Evolutionary conservation across 2,113 vertebrate genomes (phyloP), one percentile per base, ranked within the genome.

Genomic region (Rhagologus leucostigma): DNA sequence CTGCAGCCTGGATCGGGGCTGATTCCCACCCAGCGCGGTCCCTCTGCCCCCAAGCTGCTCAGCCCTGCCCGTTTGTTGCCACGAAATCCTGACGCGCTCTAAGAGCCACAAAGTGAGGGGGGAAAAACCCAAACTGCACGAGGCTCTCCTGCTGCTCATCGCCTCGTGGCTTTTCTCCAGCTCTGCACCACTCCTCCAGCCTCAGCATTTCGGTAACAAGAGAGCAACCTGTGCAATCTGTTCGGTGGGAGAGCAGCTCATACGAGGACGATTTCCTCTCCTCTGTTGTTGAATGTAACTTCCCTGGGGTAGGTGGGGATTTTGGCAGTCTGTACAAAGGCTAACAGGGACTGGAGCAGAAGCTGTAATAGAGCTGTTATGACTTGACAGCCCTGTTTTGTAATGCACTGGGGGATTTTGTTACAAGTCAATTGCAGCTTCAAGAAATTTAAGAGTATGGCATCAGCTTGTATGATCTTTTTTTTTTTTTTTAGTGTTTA

Each of bases 321-420:
- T 92, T 82, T 88, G 92, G 79, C 95, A 96, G 65, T 1, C 92
- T 82, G 60, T 15, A 79, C 69, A 93, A 87, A 96, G 91, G 47
- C 41, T 60, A 70, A 11, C 62, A 87, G 49, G 53, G 89, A 27
- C 75, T 35, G 81, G 90, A 87, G 94, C 93, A 97, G 96, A 71
- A 97, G 96, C 69, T 52, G 60, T 69, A 92, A 97, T 93, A 59
- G 95, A 97, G 87, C 93, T 93, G 88, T 97, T 95, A 80, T 14
- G 50, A 55, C 77, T 89, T 95, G 93, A 96, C 96, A 97, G 92
- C 87, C 71, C 71, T 67, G 93, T 39, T 96, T 91, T 90, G 83
- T 62, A 86, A 92, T 22, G 49, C 93, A 42, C 55, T 2, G 15
- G 71, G 91, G 95, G 76, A 44, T 85, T 96, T 94, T 86, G 67